These are phyloP conservation scores for Thunnus albacares DNA, from an alignment of 2,797 vertebrate species.

Conservation along the genomic window DNA sequence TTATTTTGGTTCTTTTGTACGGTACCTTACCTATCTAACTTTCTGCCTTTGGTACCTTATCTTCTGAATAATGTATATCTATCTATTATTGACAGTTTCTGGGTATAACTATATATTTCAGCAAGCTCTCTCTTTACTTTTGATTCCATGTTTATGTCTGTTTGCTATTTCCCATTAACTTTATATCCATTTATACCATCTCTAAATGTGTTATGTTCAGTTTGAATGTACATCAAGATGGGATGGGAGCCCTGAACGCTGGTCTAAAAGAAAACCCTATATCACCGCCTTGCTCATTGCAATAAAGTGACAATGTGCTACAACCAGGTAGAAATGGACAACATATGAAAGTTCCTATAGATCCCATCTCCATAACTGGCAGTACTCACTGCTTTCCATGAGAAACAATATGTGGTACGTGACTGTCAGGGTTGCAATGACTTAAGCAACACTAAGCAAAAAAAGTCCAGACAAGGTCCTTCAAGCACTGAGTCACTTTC, in stretches of 20 bases:
- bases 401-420: not conserved
- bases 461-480: conserved; percentile 38
- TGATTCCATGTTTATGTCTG: not conserved
- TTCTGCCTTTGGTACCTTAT: too few species aligned
- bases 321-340: not conserved
- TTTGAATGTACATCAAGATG: not conserved
- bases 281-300: not conserved
- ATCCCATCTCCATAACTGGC: not conserved
- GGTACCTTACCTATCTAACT: too few species aligned
- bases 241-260: not conserved
- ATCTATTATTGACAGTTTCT: too few species aligned
- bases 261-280: not conserved
- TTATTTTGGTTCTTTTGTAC: too few species aligned
- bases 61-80: too few species aligned
- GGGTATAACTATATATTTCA: too few species aligned
- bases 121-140: not conserved
- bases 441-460: conserved; percentile 13
- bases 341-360: not conserved
- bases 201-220: too few species aligned
- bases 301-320: not conserved
- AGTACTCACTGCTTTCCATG: not conserved
- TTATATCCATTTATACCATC: not conserved
- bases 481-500: conserved; percentile 43
- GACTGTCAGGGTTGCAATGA: not conserved
- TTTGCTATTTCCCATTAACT: too few species aligned